These are phyloP conservation scores for Gisinianus flammeolus DNA, from an alignment of 2,888 invertebrate genomes.

Conservation along the genomic window DNA sequence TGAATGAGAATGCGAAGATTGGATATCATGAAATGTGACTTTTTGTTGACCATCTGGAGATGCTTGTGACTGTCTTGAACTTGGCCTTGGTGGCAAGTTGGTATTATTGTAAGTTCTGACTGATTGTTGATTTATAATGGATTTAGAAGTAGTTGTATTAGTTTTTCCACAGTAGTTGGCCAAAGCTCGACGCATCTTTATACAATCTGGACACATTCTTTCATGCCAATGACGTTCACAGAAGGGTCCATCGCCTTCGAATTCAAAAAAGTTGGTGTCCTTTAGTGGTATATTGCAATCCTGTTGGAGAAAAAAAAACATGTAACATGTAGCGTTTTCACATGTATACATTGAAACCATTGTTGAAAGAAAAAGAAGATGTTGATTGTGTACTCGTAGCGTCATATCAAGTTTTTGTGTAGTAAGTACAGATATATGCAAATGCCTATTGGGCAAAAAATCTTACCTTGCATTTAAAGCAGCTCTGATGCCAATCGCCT, in stretches of 20 bases:
- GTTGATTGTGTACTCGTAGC: too few species aligned
- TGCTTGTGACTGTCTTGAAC: constrained; percentile 23
- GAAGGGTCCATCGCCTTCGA: constrained; percentile 41
- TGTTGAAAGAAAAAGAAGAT: too few species aligned
- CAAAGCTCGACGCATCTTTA: constrained; percentile 56
- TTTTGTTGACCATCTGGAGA: constrained; percentile 21
- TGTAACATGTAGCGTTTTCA: not conserved
- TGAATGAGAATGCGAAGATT: not conserved
- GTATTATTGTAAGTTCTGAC: constrained; percentile 1
- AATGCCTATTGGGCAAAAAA: too few species aligned
- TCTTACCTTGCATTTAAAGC: constrained; percentile 37
- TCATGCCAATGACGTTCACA: constrained; percentile 56
- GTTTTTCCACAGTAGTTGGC: constrained; percentile 53
- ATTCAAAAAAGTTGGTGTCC: constrained; percentile 56
- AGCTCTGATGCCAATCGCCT: constrained; percentile 55
- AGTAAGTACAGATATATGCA: too few species aligned
- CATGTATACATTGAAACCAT: too few species aligned
- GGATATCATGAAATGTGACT: constrained; percentile 31
- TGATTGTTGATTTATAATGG: constrained; percentile 7
- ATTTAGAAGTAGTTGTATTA: not conserved
- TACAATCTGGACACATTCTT: constrained; percentile 58
- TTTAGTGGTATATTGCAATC: constrained; percentile 55
- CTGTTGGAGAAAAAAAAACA: constrained; percentile 29
- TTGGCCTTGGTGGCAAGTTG: constrained; percentile 31
- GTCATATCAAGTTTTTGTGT: not conserved